A percentile compares a stretch with the other conserved stretches of the same genome.
Conservation (phyloP, 1,140 invertebrate genomes). For the Drosophila malerkotliana region DNA sequence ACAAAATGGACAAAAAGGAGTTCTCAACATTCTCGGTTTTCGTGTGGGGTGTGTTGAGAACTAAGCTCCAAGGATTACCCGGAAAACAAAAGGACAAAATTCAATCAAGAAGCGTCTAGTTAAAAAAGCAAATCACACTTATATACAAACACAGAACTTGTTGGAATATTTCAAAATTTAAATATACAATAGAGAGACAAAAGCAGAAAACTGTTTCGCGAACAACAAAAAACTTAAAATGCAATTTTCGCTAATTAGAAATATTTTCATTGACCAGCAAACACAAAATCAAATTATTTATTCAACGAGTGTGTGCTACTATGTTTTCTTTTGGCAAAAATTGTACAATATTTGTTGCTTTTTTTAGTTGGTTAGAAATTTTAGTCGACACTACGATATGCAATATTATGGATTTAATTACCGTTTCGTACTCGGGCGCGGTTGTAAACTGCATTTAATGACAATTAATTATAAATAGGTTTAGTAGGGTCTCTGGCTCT, state of each 20-base stretch:
- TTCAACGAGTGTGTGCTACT: slow-evolving; percentile 46
- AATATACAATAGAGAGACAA: slow-evolving; percentile 31
- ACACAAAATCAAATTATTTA: slow-evolving; percentile 71
- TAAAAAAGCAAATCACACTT: slow-evolving; percentile 46
- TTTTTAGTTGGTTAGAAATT: slow-evolving; percentile 30
- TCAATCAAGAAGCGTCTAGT: slow-evolving; percentile 47
- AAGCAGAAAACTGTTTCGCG: slow-evolving; percentile 38
- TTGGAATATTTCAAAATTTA: slow-evolving; percentile 11
- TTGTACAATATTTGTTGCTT: background rate
- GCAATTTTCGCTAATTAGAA: slow-evolving; percentile 75
- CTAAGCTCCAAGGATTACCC: slow-evolving; percentile 40
- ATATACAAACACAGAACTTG: slow-evolving; percentile 20
- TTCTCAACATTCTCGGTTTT: slow-evolving; percentile 39
- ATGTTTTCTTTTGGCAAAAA: slow-evolving; percentile 52
- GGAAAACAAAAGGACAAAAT: slow-evolving; percentile 43
- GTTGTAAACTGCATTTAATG: slow-evolving; percentile 81
- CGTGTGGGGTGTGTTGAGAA: slow-evolving; percentile 40
- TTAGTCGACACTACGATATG: slow-evolving; percentile 29
- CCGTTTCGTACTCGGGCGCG: slow-evolving; percentile 84
- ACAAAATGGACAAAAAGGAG: slow-evolving; percentile 16
- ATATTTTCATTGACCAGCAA: slow-evolving; percentile 68
- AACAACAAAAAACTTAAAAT: slow-evolving; percentile 52
- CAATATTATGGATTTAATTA: slow-evolving; percentile 78
- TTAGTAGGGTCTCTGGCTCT: slow-evolving; percentile 58
- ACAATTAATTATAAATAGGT: slow-evolving; percentile 75